Base-by-base conservation (phyloP, 1,140 invertebrate species). In the Ips nitidus region DNA sequence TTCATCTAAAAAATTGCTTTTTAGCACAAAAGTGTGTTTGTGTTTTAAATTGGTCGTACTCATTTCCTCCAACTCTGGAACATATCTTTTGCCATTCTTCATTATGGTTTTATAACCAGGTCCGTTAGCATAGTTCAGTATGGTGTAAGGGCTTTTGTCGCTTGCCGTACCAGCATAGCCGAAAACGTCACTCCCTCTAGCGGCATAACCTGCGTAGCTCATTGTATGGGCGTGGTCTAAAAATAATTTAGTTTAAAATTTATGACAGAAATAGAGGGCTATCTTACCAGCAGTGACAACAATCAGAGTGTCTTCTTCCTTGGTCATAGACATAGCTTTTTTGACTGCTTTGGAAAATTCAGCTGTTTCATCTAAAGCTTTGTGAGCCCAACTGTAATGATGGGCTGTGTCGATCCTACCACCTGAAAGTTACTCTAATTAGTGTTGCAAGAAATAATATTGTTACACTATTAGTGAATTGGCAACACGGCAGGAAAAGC, bases 401-500 rank as follows among this genome's bases (percentile, higher is more conserved):
- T 93, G 90, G 1, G 87, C 90, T 64, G 88, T 85, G 80, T 92
- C 90, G 62, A 93, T 92, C 74, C 87, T 83, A 2, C 89, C 90
- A 61, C 85, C 90, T 86, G 91, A 89, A 43, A 22, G 22, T 22
- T 22, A 22, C 86, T 8, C 50, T 5, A 39, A 63, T 39, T 22
- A 60, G 22, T 22, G 22, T 22, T 22, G 22, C 22, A 22, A 22
- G 22, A 22, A 22, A 22, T 0, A 22, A 22, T 22, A 22, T 22
- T 22, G 22, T 22, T 22, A 22, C 22, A 22, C 22, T 22, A 22
- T 22, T 22, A 22, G 22, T 22, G 22, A 22, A 22, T 22, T 22
- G 22, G 22, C 22, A 22, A 22, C 22, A 22, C 22, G 22, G 22
- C 22, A 22, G 22, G 0, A 22, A 22, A 22, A 22, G 22, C 22